phyloP scores from a whole-genome alignment of 2,113 vertebrate genomes.

The Buteo buteo region DNA sequence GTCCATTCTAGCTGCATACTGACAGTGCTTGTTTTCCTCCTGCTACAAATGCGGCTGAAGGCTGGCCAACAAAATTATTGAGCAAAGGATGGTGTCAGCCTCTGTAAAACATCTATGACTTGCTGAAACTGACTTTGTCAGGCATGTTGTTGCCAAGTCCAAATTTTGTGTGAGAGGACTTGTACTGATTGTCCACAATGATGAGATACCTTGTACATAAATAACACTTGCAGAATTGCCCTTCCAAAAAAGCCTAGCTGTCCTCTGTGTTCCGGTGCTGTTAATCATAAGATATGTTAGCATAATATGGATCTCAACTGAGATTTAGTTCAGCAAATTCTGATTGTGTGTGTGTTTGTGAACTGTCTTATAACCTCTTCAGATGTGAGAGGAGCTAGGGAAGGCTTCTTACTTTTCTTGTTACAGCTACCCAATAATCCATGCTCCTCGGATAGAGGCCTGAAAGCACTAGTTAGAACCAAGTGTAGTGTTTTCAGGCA shows the following conservation, averaged over 20 bases:
- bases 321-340: background rate
- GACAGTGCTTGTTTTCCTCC: background rate
- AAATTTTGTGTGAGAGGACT: background rate
- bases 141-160: background rate
- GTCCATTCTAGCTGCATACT: background rate
- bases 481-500: background rate
- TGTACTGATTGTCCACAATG: background rate
- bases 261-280: background rate
- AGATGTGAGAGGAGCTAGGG: background rate
- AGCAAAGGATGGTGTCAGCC: constrained; percentile 10
- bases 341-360: background rate
- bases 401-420: background rate
- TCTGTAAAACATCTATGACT: constrained; percentile 7
- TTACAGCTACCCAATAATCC: rapidly evolving
- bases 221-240: background rate
- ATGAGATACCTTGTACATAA: background rate
- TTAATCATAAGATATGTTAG: background rate
- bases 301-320: background rate
- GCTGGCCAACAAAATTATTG: background rate
- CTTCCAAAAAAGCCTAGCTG: background rate
- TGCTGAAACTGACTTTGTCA: constrained; percentile 37
- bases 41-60: constrained; percentile 8
- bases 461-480: background rate
- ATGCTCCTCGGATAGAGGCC: background rate
- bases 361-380: background rate